A percentile compares a stretch with the other conserved stretches of the same genome.
These are phyloP conservation scores for Xylocopa sonorina DNA, from an alignment of 1,140 invertebrate species.

Conservation along the genomic window DNA sequence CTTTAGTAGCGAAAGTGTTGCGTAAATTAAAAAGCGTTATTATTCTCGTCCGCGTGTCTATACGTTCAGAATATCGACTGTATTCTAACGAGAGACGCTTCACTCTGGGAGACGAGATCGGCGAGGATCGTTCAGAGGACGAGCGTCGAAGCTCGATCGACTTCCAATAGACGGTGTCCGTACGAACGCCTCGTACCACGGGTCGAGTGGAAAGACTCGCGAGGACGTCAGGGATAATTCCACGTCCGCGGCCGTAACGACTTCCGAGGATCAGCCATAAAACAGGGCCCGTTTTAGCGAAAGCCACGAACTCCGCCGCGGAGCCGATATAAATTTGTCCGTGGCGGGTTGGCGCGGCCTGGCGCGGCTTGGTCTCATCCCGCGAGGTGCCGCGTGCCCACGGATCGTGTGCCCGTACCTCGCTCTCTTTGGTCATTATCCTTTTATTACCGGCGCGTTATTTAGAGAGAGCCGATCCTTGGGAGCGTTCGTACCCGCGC, in stretches of 20 bases:
- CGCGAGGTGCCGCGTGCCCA: background rate
- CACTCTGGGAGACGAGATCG: no score
- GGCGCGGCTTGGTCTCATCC: background rate
- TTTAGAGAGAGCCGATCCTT: slow-evolving; percentile 71
- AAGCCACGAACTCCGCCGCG: slow-evolving; percentile 41
- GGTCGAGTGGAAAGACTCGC: slow-evolving; percentile 35
- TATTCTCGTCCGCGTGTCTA: no score
- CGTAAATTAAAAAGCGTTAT: no score
- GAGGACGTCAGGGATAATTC: slow-evolving; percentile 66
- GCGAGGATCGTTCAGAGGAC: no score
- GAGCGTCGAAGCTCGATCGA: background rate
- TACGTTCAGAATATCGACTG: no score
- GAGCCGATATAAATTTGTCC: slow-evolving; percentile 69
- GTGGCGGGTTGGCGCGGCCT: background rate
- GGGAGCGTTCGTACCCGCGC: slow-evolving; percentile 62
- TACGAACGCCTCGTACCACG: background rate
- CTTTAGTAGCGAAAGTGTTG: no score
- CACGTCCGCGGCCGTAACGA: slow-evolving; percentile 62
- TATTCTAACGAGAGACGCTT: no score
- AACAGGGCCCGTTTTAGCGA: slow-evolving; percentile 59
- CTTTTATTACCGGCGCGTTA: slow-evolving; percentile 73
- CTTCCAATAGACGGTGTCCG: background rate
- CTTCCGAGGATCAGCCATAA: slow-evolving; percentile 48
- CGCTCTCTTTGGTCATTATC: slow-evolving; percentile 72
- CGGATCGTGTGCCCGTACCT: slow-evolving; percentile 37